Evolutionary conservation across 2,113 vertebrate genomes (phyloP).

Genomic region (Cinclus cinclus): DNA sequence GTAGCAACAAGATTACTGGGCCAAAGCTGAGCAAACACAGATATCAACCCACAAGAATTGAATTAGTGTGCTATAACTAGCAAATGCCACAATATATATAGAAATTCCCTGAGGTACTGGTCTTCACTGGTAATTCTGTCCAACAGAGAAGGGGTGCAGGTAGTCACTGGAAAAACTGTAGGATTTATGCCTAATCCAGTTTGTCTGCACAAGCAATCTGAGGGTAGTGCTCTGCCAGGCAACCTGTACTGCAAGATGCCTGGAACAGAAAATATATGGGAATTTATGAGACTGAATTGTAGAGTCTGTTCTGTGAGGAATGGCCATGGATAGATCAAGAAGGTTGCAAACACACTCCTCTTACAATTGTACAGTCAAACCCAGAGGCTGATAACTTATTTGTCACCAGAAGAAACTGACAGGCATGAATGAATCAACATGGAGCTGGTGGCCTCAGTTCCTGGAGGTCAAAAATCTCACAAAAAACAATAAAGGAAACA

Average conservation of each 20-base stretch:
- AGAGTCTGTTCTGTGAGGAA: neutral
- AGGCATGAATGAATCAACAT: neutral
- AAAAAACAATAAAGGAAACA: neutral
- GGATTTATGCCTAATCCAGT: neutral
- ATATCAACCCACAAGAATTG: neutral
- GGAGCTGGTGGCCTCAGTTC: neutral
- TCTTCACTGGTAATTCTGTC: neutral
- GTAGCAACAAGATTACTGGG: neutral
- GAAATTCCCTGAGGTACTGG: neutral
- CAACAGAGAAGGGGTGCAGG: neutral
- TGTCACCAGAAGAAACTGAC: neutral
- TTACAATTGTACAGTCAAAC: neutral
- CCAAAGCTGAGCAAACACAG: neutral
- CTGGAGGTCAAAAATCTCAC: neutral
- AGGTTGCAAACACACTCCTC: neutral
- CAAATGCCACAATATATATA: neutral
- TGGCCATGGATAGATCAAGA: neutral
- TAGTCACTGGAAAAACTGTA: neutral
- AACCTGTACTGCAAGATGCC: neutral
- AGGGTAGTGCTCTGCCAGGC: neutral
- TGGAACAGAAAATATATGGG: neutral
- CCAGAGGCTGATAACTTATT: neutral
- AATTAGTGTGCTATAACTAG: neutral
- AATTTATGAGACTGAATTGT: neutral
- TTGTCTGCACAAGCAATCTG: neutral